Percentiles rank a stretch among this genome's conserved stretches.
phyloP scores from a whole-genome alignment of 1,140 invertebrate genomes.

The Zaprionus inermis region DNA sequence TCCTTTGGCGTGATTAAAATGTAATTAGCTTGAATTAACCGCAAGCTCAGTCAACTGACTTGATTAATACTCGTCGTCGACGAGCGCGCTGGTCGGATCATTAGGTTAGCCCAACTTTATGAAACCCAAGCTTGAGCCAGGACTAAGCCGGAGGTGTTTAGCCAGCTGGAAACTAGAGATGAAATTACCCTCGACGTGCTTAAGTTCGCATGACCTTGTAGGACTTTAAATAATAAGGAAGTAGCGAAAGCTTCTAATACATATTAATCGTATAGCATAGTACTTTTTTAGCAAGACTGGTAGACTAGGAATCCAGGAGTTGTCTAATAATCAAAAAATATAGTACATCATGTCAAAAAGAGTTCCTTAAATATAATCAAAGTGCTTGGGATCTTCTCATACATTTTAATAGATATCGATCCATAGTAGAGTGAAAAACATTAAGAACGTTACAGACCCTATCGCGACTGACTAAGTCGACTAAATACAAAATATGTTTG shows the following conservation, averaged over 20 bases:
- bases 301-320: too few species aligned
- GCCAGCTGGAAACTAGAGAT: not conserved
- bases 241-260: not conserved
- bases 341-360: too few species aligned
- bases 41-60: constrained; percentile 42
- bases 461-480: too few species aligned
- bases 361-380: too few species aligned
- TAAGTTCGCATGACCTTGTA: not conserved
- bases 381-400: too few species aligned
- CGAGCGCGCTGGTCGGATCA: not conserved
- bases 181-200: not conserved
- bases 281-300: too few species aligned
- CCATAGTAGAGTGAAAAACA: too few species aligned
- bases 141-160: not conserved
- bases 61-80: constrained; percentile 47
- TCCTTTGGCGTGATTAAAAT: constrained; percentile 50
- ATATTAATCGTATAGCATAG: not conserved
- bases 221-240: not conserved
- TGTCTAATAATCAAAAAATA: too few species aligned
- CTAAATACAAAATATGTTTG: not conserved
- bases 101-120: constrained; percentile 11
- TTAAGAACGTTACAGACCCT: not conserved
- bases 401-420: not conserved
- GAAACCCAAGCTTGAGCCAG: not conserved
- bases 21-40: constrained; percentile 64